Evolutionary conservation across 2,797 vertebrate genomes (phyloP).

Genomic region (Crenuchus spilurus): DNA sequence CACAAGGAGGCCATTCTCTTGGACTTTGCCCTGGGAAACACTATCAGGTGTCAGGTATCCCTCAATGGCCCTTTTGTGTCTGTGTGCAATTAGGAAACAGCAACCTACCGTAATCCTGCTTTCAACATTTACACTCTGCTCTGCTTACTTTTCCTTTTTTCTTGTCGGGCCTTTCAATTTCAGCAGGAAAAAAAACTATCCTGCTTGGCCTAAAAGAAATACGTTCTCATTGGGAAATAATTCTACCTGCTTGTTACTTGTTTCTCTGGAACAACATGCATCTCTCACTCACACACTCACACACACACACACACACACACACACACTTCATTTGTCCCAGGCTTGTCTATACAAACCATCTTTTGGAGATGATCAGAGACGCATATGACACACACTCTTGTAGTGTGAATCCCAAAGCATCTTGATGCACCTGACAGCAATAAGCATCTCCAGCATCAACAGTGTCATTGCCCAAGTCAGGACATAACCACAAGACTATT

Average conservation of each 20-base stretch:
- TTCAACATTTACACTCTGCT: conserved; percentile 7
- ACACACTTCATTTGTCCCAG: too few species aligned
- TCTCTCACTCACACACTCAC: not conserved
- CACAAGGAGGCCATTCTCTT: conserved; percentile 72
- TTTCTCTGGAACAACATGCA: not conserved
- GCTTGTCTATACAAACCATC: too few species aligned
- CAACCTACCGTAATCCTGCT: conserved; percentile 43
- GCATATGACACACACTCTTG: too few species aligned
- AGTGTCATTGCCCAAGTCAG: too few species aligned
- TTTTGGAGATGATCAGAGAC: too few species aligned
- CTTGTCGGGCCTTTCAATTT: conserved; percentile 18
- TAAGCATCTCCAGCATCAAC: too few species aligned
- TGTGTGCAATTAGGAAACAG: conserved; percentile 56
- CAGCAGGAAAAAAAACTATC: not conserved
- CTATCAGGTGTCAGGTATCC: conserved; percentile 76
- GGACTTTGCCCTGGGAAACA: conserved; percentile 68
- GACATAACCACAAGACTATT: too few species aligned
- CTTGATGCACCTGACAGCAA: too few species aligned
- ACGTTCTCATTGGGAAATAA: not conserved
- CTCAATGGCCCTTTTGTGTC: conserved; percentile 75
- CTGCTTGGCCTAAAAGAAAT: not conserved
- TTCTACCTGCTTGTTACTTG: not conserved
- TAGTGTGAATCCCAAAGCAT: too few species aligned
- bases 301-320: not conserved
- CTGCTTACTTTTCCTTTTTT: conserved; percentile 11